Base-by-base conservation (phyloP, 2,113 vertebrate species). In the Bostrychus sinensis region DNA sequence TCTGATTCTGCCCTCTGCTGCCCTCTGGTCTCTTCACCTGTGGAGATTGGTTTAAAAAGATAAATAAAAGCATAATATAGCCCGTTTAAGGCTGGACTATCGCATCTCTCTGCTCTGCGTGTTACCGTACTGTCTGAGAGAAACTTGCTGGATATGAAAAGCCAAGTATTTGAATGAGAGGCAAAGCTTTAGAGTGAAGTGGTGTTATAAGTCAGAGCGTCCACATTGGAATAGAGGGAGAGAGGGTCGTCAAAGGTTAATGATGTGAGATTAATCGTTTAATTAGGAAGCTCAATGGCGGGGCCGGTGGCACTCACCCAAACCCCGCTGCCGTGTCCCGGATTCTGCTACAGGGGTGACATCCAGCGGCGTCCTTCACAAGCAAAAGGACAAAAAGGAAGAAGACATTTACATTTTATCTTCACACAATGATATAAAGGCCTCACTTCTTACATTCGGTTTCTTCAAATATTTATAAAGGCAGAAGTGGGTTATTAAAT, bases 241-340 rank as follows among this genome's bases (percentile, higher is more conserved):
- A 59, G 66, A 51, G 71, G 82, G 78, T 84, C 77, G 57, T 72
- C 51, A 0, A 69, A 84, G 85, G 86, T 89, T 89, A 90, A 91
- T 88, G 85, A 86, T 72, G 83, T 84, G 83, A 89, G 88, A 91
- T 89, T 87, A 90, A 89, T 90, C 82, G 86, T 86, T 90, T 89
- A 91, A 91, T 90, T 91, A 89, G 63, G 57, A 23, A 60, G 71
- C 81, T 85, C 62, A 56, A 81, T 77, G 55, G 71, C 82, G 56
- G 57, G 70, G 77, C 88, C 66, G 25, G 61, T 86, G 78, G 81
- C 86, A 75, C 62, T 60, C 71, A 71, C 77, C 81, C 74, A 73
- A 76, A 84, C 57, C 76, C 70, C 77, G 64, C 55, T 38, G 67
- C 84, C 50, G 51, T 56, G 75, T 78, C 80, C 69, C 19, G 56